Evolutionary conservation across 1,140 invertebrate species (phyloP), one percentile per base, ranked within the genome.

Genomic region (Popillia japonica): DNA sequence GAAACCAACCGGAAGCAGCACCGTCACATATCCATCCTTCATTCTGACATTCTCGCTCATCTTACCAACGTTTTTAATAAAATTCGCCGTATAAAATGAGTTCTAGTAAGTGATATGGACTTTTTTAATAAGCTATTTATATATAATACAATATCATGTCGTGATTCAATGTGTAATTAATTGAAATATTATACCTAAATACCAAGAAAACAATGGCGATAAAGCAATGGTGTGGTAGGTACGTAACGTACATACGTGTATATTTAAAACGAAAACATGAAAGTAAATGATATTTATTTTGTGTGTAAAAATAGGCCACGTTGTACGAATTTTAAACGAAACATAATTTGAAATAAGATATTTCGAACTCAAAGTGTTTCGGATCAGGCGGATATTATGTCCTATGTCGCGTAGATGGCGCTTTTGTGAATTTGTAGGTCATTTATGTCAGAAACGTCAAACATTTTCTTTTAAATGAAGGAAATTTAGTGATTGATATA

Each of bases 111-210:
- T 74, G 72, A 74, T 44, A 41, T 74, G 72, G 61, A 68, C 61
- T 22, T 68, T 68, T 68, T 68, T 74, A 74, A 74, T 74, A 74
- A 74, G 40, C 72, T 74, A 74, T 44, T 74, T 74, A 74, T 44
- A 74, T 74, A 44, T 74, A 74, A 74, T 44, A 41, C 61, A 68
- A 68, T 68, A 68, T 48, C 44, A 27, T 74, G 41, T 41, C 72
- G 72, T 74, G 64, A 68, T 68, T 20, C 9, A 68, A 34, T 34
- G 64, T 42, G 40, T 42, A 41, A 41, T 74, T 74, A 40, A 74
- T 74, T 74, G 72, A 22, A 41, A 68, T 64, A 64, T 17, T 20
- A 64, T 22, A 64, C 22, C 17, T 64, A 64, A 14, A 64, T 64
- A 64, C 17, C 10, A 22, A 6, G 59, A 64, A 23, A 40, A 40